These are phyloP conservation scores for Jaculus jaculus DNA, from an alignment of 2,113 vertebrate genomes.

Conservation along the genomic window DNA sequence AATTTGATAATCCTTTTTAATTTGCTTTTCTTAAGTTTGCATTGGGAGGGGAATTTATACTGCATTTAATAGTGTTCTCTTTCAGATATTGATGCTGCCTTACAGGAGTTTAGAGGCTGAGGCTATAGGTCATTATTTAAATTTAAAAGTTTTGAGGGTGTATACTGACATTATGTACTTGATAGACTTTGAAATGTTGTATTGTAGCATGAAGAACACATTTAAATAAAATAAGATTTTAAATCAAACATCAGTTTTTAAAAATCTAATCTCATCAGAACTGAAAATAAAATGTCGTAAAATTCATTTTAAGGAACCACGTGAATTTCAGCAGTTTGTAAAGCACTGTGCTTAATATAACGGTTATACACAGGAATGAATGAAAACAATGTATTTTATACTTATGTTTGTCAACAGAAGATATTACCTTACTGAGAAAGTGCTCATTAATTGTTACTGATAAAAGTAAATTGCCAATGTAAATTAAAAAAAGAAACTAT, in stretches of 20 bases:
- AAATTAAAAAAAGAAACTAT: not conserved
- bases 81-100: not conserved
- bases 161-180: conserved; percentile 48
- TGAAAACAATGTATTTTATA: not conserved
- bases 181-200: conserved; percentile 54
- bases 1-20: conserved; percentile 31
- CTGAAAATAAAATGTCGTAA: conserved; percentile 2
- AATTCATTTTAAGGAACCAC: not conserved
- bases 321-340: conserved; percentile 40
- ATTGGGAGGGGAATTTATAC: conserved; percentile 28
- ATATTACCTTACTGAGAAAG: conserved; percentile 6
- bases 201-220: conserved; percentile 31
- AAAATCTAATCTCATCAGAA: conserved; percentile 1
- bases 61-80: conserved; percentile 14
- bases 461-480: not conserved
- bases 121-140: not conserved
- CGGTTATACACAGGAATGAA: not conserved
- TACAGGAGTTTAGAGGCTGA: conserved; percentile 32
- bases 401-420: conserved; percentile 20
- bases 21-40: conserved; percentile 29
- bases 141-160: conserved; percentile 33
- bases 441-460: not conserved
- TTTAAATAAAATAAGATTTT: conserved; percentile 62
- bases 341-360: not conserved
- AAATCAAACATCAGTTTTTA: not conserved